phyloP scores from a whole-genome alignment of 2,888 invertebrate species.

The Bombyx huttoni region DNA sequence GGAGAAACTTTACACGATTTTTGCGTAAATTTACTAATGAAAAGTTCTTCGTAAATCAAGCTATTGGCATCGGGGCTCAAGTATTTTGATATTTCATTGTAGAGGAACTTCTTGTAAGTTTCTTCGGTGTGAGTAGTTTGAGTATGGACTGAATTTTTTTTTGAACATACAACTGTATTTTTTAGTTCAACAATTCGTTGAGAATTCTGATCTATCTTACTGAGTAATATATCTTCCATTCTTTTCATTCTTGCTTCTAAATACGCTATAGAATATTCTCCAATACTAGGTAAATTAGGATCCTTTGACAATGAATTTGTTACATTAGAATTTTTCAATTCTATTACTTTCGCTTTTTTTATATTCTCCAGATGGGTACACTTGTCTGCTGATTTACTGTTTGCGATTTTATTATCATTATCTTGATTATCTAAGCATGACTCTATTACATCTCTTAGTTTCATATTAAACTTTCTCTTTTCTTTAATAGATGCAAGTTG shows the following conservation, averaged over 20 bases:
- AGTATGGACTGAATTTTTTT: constrained; percentile 20
- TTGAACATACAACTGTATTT: constrained; percentile 14
- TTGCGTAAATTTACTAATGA: constrained; percentile 34
- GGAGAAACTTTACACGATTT: constrained; percentile 8
- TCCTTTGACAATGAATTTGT: constrained; percentile 14
- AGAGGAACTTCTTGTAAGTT: constrained; percentile 38
- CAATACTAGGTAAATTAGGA: constrained; percentile 14
- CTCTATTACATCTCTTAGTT: constrained; percentile 46
- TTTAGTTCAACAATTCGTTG: constrained; percentile 39
- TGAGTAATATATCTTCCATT: constrained; percentile 44
- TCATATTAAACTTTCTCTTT: constrained; percentile 59
- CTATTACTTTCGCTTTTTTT: constrained; percentile 9
- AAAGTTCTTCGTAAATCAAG: constrained; percentile 54
- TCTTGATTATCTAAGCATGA: constrained; percentile 39
- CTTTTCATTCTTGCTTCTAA: constrained; percentile 43
- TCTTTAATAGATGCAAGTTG: constrained; percentile 46
- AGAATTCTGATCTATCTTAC: constrained; percentile 51
- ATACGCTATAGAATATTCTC: constrained; percentile 31
- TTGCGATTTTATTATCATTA: constrained; percentile 8
- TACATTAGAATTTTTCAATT: constrained; percentile 1
- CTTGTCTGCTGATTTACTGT: not conserved
- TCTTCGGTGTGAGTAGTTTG: constrained; percentile 31
- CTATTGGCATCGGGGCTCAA: constrained; percentile 41
- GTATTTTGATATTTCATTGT: constrained; percentile 48
- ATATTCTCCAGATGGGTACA: constrained; percentile 4